These are phyloP conservation scores for Drepana arcuata DNA, from an alignment of 1,140 invertebrate species.

Conservation along the genomic window DNA sequence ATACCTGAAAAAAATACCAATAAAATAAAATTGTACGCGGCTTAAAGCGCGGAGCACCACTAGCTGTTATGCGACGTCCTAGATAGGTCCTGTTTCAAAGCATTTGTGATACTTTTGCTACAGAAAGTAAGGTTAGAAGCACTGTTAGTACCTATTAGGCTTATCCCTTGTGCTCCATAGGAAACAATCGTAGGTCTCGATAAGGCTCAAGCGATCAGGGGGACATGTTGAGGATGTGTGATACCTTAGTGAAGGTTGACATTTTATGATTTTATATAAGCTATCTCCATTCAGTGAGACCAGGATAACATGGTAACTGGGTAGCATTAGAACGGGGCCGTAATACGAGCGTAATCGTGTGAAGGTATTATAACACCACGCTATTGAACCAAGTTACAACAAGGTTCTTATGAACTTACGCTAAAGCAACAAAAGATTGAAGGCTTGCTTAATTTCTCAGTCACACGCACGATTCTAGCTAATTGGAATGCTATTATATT, in stretches of 20 bases:
- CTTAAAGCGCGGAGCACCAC: too few relatives aligned
- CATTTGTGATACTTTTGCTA: too few relatives aligned
- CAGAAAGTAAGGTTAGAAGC: too few relatives aligned
- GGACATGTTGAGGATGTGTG: too few relatives aligned
- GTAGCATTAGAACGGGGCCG: slow-evolving; percentile 26
- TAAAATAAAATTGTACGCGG: too few relatives aligned
- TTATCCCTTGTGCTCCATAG: not conserved
- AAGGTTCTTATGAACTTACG: slow-evolving; percentile 56
- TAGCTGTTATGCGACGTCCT: too few relatives aligned
- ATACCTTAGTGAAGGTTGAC: not conserved
- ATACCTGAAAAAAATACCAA: too few relatives aligned
- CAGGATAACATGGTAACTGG: too few relatives aligned
- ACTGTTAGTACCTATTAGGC: not conserved
- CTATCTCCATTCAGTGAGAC: too few relatives aligned
- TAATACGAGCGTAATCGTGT: slow-evolving; percentile 38
- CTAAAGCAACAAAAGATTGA: slow-evolving; percentile 58
- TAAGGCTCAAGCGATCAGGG: not conserved
- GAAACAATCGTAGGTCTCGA: too few relatives aligned
- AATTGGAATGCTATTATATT: slow-evolving; percentile 41
- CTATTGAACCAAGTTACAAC: slow-evolving; percentile 42
- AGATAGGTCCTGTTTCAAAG: too few relatives aligned
- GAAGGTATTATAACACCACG: slow-evolving; percentile 49
- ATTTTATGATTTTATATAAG: slow-evolving; percentile 1
- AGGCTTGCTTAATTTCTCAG: slow-evolving; percentile 60
- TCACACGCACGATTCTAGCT: slow-evolving; percentile 41